Percentiles rank a stretch among this genome's conserved stretches.
phyloP scores from a whole-genome alignment of 2,888 invertebrate genomes.

The Spilosoma lubricipeda region DNA sequence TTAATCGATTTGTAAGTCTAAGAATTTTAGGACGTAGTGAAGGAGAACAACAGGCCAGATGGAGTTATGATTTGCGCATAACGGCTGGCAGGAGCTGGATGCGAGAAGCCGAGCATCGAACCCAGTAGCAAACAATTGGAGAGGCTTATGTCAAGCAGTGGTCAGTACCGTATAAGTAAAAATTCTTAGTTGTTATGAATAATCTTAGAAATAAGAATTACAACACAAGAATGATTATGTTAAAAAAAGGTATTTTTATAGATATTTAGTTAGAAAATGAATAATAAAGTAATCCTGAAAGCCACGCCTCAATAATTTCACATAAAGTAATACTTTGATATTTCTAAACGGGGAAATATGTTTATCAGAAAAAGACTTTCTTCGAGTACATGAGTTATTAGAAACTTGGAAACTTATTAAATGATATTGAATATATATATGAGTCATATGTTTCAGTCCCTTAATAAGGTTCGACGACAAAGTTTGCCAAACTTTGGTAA shows the following conservation, averaged over 20 bases:
- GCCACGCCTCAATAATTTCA: slow-evolving; percentile 19
- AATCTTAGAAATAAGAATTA: too few relatives aligned
- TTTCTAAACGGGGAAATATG: slow-evolving; percentile 22
- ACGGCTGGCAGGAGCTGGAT: too few relatives aligned
- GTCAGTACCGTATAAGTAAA: too few relatives aligned
- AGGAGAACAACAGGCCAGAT: too few relatives aligned
- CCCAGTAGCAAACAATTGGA: too few relatives aligned
- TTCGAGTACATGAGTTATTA: slow-evolving; percentile 41
- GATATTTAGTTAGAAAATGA: slow-evolving; percentile 5
- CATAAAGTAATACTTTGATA: slow-evolving; percentile 23
- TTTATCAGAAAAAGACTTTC: slow-evolving; percentile 25
- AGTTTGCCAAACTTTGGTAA: slow-evolving; percentile 61
- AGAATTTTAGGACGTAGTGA: too few relatives aligned
- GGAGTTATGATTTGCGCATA: too few relatives aligned
- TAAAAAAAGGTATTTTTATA: not conserved
- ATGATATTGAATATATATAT: slow-evolving; percentile 58
- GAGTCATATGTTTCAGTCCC: slow-evolving; percentile 54
- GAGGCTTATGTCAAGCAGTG: too few relatives aligned
- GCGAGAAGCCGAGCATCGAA: too few relatives aligned
- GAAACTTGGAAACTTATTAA: slow-evolving; percentile 60
- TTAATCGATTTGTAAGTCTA: not conserved
- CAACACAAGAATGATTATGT: too few relatives aligned
- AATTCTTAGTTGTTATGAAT: too few relatives aligned
- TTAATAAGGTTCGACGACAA: slow-evolving; percentile 54
- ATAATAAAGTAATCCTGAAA: slow-evolving; percentile 22